Percentiles rank a stretch among this genome's conserved stretches.
Evolutionary conservation across 1,140 invertebrate genomes (phyloP).

Genomic region (Tetraneura akinire): DNA sequence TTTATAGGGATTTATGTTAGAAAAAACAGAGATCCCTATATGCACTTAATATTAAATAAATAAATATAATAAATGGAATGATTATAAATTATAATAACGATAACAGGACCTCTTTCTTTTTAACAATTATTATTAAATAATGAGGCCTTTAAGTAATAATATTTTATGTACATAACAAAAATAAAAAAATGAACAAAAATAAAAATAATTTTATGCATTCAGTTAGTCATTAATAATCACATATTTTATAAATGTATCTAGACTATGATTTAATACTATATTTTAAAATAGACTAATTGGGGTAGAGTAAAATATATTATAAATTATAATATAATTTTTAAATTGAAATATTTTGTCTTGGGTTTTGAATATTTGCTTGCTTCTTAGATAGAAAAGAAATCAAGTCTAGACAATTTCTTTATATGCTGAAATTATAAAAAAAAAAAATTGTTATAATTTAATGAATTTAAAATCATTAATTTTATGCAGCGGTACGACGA

Average conservation of each 20-base stretch:
- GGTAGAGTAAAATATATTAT: not conserved
- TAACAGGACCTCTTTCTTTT: slow-evolving; percentile 44
- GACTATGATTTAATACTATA: slow-evolving; percentile 39
- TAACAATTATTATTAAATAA: slow-evolving; percentile 41
- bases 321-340: slow-evolving; percentile 21
- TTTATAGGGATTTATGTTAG: slow-evolving; percentile 21
- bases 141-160: slow-evolving; percentile 24
- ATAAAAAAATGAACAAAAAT: slow-evolving; percentile 27
- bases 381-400: slow-evolving; percentile 47
- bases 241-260: slow-evolving; percentile 30
- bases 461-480: not conserved
- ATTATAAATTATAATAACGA: slow-evolving; percentile 43
- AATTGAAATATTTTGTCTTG: slow-evolving; percentile 7
- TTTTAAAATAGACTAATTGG: slow-evolving; percentile 11
- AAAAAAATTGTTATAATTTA: slow-evolving; percentile 21
- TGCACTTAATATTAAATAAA: slow-evolving; percentile 33
- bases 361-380: slow-evolving; percentile 25
- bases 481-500: no score
- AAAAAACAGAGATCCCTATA: slow-evolving; percentile 34
- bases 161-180: slow-evolving; percentile 48
- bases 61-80: slow-evolving; percentile 42
- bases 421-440: slow-evolving; percentile 35
- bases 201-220: slow-evolving; percentile 21
- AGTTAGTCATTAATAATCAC: slow-evolving; percentile 37
- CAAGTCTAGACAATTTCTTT: slow-evolving; percentile 21